Percentiles rank a stretch among this genome's conserved stretches.
phyloP scores from a whole-genome alignment of 2,797 vertebrate species.

The Hydrolagus colliei region DNA sequence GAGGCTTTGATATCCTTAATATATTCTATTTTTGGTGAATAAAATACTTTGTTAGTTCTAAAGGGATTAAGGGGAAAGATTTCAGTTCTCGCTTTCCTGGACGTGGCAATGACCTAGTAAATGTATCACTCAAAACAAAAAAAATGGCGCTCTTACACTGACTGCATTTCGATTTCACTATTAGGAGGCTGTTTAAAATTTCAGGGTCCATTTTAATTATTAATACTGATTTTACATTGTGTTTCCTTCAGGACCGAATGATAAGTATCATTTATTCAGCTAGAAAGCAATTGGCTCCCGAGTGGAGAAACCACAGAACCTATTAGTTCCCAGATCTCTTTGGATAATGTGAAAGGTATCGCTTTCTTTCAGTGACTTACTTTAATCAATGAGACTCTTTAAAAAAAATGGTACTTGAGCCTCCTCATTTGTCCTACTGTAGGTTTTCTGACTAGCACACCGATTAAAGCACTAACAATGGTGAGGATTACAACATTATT shows the following conservation, averaged over 20 bases:
- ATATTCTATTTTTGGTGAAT: no score
- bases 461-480: no score
- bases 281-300: neutral
- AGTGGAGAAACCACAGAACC: neutral
- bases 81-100: no score
- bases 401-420: neutral
- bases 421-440: neutral
- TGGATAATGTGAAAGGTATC: neutral
- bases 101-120: no score
- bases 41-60: no score
- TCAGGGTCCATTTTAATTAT: conserved; percentile 25
- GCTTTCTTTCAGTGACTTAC: neutral
- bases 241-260: neutral
- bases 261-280: conserved; percentile 8
- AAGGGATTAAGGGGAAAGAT: no score
- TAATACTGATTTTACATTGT: conserved; percentile 18
- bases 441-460: neutral
- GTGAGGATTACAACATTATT: neutral
- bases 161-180: neutral
- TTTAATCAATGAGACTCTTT: neutral
- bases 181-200: neutral
- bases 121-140: no score
- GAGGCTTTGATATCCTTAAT: no score
- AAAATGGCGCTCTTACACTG: no score
- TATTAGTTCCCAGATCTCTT: neutral